phyloP scores from a whole-genome alignment of 2,888 invertebrate species.

The Portevinia maculata region DNA sequence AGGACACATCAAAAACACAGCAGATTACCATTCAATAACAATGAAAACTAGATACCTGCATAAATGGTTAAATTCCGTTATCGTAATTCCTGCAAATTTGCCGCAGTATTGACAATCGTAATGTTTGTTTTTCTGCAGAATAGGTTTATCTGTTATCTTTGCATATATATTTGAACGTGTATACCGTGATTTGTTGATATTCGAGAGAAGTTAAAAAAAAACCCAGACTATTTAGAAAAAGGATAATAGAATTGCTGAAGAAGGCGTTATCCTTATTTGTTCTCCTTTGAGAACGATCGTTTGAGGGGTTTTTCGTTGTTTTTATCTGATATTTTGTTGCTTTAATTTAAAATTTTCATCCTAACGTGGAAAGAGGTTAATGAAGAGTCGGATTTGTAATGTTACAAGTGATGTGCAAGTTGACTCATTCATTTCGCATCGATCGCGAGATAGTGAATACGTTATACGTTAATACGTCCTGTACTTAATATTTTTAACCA shows the following conservation, averaged over 20 bases:
- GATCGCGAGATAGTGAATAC: slow-evolving; percentile 13
- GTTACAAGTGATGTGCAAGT: background rate
- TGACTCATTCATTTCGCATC: slow-evolving; percentile 10
- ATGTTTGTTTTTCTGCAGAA: background rate
- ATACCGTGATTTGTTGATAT: background rate
- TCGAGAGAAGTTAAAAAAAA: background rate
- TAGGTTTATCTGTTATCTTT: slow-evolving; percentile 17
- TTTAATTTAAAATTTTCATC: background rate
- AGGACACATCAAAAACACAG: slow-evolving; percentile 5
- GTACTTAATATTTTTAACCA: no score
- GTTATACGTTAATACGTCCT: background rate
- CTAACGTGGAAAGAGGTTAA: background rate
- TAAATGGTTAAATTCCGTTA: slow-evolving; percentile 3
- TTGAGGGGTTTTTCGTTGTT: slow-evolving; percentile 10
- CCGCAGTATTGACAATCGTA: background rate
- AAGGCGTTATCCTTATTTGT: slow-evolving; percentile 24
- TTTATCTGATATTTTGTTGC: slow-evolving; percentile 17
- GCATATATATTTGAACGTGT: slow-evolving; percentile 3
- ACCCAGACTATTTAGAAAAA: background rate
- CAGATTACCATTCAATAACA: slow-evolving; percentile 16
- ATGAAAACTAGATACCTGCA: background rate
- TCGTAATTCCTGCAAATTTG: slow-evolving; percentile 19
- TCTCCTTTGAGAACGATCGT: background rate
- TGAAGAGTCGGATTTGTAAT: background rate
- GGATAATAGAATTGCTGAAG: background rate